A percentile compares a stretch with the other conserved stretches of the same genome.
These are phyloP conservation scores for Tenthredo livida DNA, from an alignment of 2,888 invertebrate species.

Conservation along the genomic window DNA sequence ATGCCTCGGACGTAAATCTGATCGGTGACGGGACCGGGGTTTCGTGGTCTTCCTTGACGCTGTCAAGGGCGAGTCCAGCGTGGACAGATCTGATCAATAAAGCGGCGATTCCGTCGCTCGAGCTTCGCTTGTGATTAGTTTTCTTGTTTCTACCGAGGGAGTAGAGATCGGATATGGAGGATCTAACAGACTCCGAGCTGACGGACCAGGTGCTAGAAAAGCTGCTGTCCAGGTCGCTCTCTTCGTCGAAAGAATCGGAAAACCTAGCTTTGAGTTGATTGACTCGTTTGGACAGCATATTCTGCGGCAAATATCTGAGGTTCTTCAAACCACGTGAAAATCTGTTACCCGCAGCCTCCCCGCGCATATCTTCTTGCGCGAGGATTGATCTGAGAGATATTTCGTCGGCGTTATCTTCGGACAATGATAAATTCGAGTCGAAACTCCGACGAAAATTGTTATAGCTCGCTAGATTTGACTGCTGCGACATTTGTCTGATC, in stretches of 20 bases:
- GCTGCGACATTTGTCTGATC: conserved; percentile 61
- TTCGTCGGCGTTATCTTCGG: conserved; percentile 75
- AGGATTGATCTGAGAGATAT: conserved; percentile 76
- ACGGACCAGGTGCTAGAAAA: conserved; percentile 67
- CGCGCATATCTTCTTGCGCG: conserved; percentile 82
- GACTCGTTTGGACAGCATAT: conserved; percentile 83
- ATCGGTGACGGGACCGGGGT: conserved; percentile 68
- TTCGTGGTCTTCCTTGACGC: conserved; percentile 72
- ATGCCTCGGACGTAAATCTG: conserved; percentile 61
- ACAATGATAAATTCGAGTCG: conserved; percentile 67
- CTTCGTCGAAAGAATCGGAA: conserved; percentile 79
- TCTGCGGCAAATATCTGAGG: conserved; percentile 82
- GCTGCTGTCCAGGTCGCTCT: conserved; percentile 74
- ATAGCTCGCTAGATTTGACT: conserved; percentile 46
- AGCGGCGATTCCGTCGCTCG: conserved; percentile 84
- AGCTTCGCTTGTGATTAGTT: conserved; percentile 73
- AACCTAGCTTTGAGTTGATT: conserved; percentile 81
- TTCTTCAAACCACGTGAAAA: conserved; percentile 83
- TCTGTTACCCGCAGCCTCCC: conserved; percentile 78
- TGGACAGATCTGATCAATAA: conserved; percentile 83
- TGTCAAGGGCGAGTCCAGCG: conserved; percentile 68
- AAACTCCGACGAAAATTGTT: conserved; percentile 37
- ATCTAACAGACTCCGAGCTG: conserved; percentile 64
- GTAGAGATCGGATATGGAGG: conserved; percentile 64
- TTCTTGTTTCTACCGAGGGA: conserved; percentile 63